These are phyloP conservation scores for Cremastinae sp. DNA, from an alignment of 2,888 invertebrate species.

Conservation along the genomic window DNA sequence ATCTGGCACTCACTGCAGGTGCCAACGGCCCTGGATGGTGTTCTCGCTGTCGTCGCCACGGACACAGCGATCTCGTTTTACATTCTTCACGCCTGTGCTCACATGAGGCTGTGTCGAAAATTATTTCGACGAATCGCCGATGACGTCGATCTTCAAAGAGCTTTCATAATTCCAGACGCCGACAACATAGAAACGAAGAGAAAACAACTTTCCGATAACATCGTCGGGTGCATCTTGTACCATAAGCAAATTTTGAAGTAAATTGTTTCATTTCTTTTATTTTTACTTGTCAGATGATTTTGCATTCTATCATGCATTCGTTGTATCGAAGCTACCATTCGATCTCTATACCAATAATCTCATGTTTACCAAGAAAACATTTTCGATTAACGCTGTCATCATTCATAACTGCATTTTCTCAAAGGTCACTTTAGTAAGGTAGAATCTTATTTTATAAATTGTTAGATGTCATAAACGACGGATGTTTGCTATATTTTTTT, in stretches of 20 bases:
- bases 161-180: background rate
- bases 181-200: background rate
- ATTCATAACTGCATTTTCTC: no score
- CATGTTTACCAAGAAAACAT: no score
- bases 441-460: no score
- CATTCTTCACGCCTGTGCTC: constrained; percentile 54
- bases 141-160: background rate
- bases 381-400: no score
- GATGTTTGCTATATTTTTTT: no score
- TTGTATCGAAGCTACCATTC: no score
- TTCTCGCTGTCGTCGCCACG: constrained; percentile 35
- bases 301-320: no score
- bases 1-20: constrained; percentile 52
- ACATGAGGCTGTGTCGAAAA: constrained; percentile 41
- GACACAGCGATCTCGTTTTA: constrained; percentile 49
- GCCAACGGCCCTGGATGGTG: constrained; percentile 13
- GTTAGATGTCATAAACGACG: no score
- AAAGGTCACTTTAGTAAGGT: no score
- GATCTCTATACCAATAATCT: no score
- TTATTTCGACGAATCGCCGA: constrained; percentile 15
- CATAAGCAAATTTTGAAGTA: constrained; percentile 63
- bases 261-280: constrained; percentile 30
- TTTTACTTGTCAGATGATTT: no score
- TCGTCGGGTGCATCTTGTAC: constrained; percentile 49
- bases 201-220: constrained; percentile 14